These are phyloP conservation scores for Sebastes goodei DNA, from an alignment of 2,797 vertebrate genomes.

Conservation along the genomic window DNA sequence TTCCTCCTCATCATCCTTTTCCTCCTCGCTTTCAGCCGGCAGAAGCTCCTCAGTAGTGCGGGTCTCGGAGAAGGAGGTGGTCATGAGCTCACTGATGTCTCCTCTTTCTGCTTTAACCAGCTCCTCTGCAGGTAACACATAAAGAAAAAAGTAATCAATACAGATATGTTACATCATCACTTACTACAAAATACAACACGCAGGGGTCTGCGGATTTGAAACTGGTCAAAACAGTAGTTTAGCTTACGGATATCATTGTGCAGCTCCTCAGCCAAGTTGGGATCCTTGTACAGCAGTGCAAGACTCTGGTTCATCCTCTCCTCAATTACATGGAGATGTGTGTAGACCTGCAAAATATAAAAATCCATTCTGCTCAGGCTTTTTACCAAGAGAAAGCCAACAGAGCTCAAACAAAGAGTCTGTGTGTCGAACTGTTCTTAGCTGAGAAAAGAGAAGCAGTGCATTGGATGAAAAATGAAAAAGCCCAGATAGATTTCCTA, in stretches of 20 bases:
- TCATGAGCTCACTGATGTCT: constrained; percentile 85
- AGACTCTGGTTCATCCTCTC: constrained; percentile 94
- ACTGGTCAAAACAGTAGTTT: not conserved
- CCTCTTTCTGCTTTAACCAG: constrained; percentile 82
- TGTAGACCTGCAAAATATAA: constrained; percentile 83
- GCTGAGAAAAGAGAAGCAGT: not conserved
- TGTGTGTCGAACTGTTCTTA: not conserved
- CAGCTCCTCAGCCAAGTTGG: constrained; percentile 86
- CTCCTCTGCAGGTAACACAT: constrained; percentile 65
- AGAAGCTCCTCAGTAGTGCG: constrained; percentile 84
- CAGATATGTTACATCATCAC: not conserved
- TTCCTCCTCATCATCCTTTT: constrained; percentile 85
- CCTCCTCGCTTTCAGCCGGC: constrained; percentile 84
- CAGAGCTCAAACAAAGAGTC: not conserved
- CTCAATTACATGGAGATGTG: constrained; percentile 92
- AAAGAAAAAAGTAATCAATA: not conserved
- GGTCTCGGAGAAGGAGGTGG: constrained; percentile 88
- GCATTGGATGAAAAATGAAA: not conserved
- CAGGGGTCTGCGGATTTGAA: not conserved
- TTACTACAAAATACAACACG: too few species aligned
- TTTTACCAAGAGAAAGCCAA: not conserved
- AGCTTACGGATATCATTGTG: constrained; percentile 88
- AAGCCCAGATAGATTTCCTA: not conserved
- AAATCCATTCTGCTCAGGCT: not conserved
- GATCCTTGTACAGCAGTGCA: constrained; percentile 89